Evolutionary conservation across 2,797 vertebrate genomes (phyloP).

Genomic region (Spondyliosoma cantharus): DNA sequence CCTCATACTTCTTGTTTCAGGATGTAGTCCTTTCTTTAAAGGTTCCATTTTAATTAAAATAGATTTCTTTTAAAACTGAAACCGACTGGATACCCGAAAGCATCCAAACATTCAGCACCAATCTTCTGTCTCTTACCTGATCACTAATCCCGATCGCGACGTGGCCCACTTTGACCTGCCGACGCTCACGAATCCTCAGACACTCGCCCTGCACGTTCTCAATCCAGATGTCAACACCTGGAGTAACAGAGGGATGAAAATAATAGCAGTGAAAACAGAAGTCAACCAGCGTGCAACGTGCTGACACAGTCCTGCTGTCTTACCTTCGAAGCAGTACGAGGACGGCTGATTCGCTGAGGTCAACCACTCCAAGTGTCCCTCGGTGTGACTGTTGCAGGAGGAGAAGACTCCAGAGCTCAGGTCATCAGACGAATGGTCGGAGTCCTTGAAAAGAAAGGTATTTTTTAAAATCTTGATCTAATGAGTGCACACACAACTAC

Average conservation of each 20-base stretch:
- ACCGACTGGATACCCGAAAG: too few relatives aligned
- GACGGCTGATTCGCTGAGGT: constrained; percentile 84
- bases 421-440: constrained; percentile 90
- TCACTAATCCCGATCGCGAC: constrained; percentile 94
- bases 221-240: constrained; percentile 95
- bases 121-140: constrained; percentile 84
- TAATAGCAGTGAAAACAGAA: not conserved
- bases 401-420: constrained; percentile 94
- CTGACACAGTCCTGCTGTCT: accelerated
- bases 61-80: too few relatives aligned
- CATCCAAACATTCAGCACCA: not conserved
- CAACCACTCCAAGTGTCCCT: constrained; percentile 85
- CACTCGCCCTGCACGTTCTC: constrained; percentile 91
- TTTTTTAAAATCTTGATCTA: too few relatives aligned
- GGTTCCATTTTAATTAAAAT: too few relatives aligned
- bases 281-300: accelerated
- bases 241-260: constrained; percentile 13
- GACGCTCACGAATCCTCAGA: constrained; percentile 92
- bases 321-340: constrained; percentile 89
- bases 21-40: too few relatives aligned
- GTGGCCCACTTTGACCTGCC: constrained; percentile 91
- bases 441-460: constrained; percentile 79
- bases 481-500: not conserved
- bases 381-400: constrained; percentile 90
- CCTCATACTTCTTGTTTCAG: too few relatives aligned